Percentiles rank a stretch among this genome's conserved stretches.
Conservation (phyloP, 2,113 vertebrate genomes). For the Ahaetulla prasina region DNA sequence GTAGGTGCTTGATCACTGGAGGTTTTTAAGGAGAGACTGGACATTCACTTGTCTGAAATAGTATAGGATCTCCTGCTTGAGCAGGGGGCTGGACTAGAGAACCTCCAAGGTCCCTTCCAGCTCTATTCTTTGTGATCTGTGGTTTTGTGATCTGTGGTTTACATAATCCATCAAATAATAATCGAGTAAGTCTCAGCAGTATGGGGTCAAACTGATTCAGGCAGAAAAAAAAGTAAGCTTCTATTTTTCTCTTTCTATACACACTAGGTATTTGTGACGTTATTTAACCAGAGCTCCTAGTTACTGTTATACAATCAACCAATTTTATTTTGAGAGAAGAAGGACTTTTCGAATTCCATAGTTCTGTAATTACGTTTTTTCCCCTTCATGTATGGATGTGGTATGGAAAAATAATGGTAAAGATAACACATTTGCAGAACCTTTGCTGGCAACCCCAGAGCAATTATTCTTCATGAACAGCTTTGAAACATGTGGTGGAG, state of each 20-base stretch:
- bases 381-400: not conserved
- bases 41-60: too few species aligned
- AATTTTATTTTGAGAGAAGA: not conserved
- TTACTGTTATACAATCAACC: not conserved
- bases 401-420: not conserved
- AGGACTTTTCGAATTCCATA: not conserved
- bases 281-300: not conserved
- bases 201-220: not conserved
- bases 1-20: too few species aligned
- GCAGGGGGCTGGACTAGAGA: too few species aligned
- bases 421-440: not conserved
- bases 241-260: not conserved
- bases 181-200: not conserved
- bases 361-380: not conserved
- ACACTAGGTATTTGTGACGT: not conserved
- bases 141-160: not conserved
- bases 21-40: too few species aligned
- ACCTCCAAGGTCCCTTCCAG: too few species aligned
- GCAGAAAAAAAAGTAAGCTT: not conserved
- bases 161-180: not conserved
- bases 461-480: not conserved
- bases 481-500: not conserved
- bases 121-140: not conserved
- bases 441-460: not conserved
- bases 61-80: too few species aligned